phyloP scores from a whole-genome alignment of 1,140 invertebrate genomes.

The Habropoda laboriosa region DNA sequence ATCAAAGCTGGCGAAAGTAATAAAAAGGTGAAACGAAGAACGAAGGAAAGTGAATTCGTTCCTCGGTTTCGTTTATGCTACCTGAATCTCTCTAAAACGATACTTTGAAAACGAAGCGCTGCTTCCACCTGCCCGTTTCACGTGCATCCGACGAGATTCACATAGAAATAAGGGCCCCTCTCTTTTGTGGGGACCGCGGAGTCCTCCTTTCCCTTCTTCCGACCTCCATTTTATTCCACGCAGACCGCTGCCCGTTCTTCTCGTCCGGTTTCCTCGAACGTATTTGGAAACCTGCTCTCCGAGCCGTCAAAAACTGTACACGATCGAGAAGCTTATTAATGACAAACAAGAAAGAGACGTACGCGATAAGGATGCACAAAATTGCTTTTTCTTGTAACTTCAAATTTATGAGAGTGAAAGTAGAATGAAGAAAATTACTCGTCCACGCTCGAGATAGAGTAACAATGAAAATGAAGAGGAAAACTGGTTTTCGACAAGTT shows the following conservation, averaged over 20 bases:
- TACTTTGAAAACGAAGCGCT: not conserved
- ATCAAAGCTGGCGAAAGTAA: no score
- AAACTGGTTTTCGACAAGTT: not conserved
- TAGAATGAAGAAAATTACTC: not conserved
- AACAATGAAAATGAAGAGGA: not conserved
- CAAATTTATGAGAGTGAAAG: not conserved
- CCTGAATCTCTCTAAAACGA: constrained; percentile 19
- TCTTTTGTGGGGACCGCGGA: not conserved
- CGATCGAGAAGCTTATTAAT: not conserved
- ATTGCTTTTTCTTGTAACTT: no score
- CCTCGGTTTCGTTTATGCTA: not conserved
- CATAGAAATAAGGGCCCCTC: constrained; percentile 9
- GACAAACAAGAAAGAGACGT: no score
- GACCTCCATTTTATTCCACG: constrained; percentile 1
- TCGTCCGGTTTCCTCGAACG: not conserved
- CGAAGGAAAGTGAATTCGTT: not conserved
- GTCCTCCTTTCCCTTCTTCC: not conserved
- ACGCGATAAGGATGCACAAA: no score
- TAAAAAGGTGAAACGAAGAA: not conserved
- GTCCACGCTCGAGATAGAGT: not conserved
- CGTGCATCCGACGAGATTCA: constrained; percentile 14
- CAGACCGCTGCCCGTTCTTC: not conserved
- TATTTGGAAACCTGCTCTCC: not conserved
- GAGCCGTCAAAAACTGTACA: not conserved
- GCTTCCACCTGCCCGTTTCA: constrained; percentile 27